These are phyloP conservation scores for Paedocypris sp. DNA, from an alignment of 2,113 vertebrate species.

Conservation along the genomic window DNA sequence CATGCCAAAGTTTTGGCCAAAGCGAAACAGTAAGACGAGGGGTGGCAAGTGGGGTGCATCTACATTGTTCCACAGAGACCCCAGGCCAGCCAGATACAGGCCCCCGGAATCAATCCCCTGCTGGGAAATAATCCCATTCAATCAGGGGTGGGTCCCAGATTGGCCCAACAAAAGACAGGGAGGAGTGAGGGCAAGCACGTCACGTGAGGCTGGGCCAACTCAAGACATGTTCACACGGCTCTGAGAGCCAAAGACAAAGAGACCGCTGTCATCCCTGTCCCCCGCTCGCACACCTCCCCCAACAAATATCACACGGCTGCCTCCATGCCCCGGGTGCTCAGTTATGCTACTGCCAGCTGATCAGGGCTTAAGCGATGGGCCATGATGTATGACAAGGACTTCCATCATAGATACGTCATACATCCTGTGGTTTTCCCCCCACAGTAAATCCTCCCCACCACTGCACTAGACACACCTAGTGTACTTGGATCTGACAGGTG, in stretches of 20 bases:
- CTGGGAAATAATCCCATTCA: conserved; percentile 45
- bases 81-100: conserved; percentile 27
- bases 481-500: background rate
- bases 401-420: background rate
- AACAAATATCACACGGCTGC: conserved; percentile 18
- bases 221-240: conserved; percentile 45
- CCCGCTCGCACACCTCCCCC: conserved; percentile 17
- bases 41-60: conserved; percentile 23
- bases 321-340: background rate
- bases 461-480: background rate
- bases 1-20: conserved; percentile 5
- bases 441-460: background rate
- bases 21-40: conserved; percentile 17
- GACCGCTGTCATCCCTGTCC: conserved; percentile 39
- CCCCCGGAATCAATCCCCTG: conserved; percentile 40
- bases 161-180: conserved; percentile 39
- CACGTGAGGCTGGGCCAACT: conserved; percentile 39
- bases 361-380: background rate
- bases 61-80: conserved; percentile 35
- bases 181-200: conserved; percentile 19
- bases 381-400: background rate
- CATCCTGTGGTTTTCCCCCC: background rate
- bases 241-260: conserved; percentile 41
- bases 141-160: conserved; percentile 44
- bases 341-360: conserved; percentile 23